Conservation (phyloP, 2,888 invertebrate species). For the Pseudanteris insignis region DNA sequence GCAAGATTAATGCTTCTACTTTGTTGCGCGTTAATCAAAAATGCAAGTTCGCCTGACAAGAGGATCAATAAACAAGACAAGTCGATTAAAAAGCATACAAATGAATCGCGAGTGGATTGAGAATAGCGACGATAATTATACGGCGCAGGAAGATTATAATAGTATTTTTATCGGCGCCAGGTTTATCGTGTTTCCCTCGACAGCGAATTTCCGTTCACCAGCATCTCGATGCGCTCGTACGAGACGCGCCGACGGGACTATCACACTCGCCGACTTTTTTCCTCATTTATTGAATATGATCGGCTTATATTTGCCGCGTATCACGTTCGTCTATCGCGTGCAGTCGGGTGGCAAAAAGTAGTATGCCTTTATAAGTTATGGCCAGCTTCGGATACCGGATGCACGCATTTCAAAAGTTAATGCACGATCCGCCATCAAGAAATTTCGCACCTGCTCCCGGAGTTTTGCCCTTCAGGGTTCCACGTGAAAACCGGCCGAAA, state of each 20-base stretch:
- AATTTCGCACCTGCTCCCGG: slow-evolving; percentile 47
- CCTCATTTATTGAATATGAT: slow-evolving; percentile 43
- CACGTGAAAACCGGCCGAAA: slow-evolving; percentile 43
- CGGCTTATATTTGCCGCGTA: slow-evolving; percentile 44
- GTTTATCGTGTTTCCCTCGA: slow-evolving; percentile 36
- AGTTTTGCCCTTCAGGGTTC: slow-evolving; percentile 46
- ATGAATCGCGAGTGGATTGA: slow-evolving; percentile 20
- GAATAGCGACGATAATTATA: slow-evolving; percentile 18
- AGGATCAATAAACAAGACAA: slow-evolving; percentile 33
- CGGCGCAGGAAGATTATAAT: slow-evolving; percentile 26
- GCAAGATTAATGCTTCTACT: slow-evolving; percentile 6
- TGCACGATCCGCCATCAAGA: slow-evolving; percentile 47
- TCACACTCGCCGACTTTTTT: slow-evolving; percentile 39
- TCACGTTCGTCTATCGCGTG: slow-evolving; percentile 46
- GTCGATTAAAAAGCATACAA: slow-evolving; percentile 21
- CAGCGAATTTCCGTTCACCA: slow-evolving; percentile 39
- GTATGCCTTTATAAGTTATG: slow-evolving; percentile 46
- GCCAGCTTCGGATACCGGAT: slow-evolving; percentile 47
- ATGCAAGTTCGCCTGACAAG: slow-evolving; percentile 8
- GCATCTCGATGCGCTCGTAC: slow-evolving; percentile 18
- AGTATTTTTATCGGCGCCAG: slow-evolving; percentile 18
- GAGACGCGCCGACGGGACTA: slow-evolving; percentile 30
- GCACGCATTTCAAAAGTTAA: slow-evolving; percentile 48
- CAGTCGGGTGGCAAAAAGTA: slow-evolving; percentile 44
- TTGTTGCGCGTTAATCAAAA: slow-evolving; percentile 6